Evolutionary conservation across 2,797 vertebrate genomes (phyloP).

Genomic region (Sciurus vulgaris): DNA sequence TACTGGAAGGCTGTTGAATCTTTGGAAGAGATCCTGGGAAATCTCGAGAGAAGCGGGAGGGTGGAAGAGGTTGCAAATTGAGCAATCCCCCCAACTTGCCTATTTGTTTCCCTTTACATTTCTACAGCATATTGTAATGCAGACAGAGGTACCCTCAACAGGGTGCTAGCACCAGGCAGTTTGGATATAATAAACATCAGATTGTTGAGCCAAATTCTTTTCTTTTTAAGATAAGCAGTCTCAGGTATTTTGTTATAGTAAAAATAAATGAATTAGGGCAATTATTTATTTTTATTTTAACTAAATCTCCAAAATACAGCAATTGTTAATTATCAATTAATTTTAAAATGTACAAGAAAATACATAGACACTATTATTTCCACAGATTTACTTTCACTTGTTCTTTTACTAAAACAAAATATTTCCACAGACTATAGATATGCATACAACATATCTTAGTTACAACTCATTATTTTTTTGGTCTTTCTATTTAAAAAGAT

Average conservation of each 20-base stretch:
- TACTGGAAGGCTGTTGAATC: not conserved
- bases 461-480: not conserved
- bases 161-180: too few species aligned
- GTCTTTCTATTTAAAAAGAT: constrained; percentile 9
- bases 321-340: not conserved
- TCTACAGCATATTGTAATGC: not conserved
- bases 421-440: constrained; percentile 50
- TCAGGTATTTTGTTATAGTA: not conserved
- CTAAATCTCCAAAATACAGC: not conserved
- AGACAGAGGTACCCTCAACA: not conserved
- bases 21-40: not conserved
- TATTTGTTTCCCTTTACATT: not conserved
- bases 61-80: not conserved
- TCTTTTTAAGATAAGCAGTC: not conserved
- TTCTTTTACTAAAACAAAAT: constrained; percentile 49
- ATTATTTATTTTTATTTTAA: not conserved
- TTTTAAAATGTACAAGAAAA: not conserved
- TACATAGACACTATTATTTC: not conserved
- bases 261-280: not conserved
- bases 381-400: not conserved
- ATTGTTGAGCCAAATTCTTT: not conserved
- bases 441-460: constrained; percentile 26
- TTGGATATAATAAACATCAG: not conserved
- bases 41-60: not conserved
- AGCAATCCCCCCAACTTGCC: too few species aligned